Percentiles rank a stretch among this genome's conserved stretches.
Conservation (phyloP, 2,113 vertebrate genomes). For the Campylorhamphus procurvoides region DNA sequence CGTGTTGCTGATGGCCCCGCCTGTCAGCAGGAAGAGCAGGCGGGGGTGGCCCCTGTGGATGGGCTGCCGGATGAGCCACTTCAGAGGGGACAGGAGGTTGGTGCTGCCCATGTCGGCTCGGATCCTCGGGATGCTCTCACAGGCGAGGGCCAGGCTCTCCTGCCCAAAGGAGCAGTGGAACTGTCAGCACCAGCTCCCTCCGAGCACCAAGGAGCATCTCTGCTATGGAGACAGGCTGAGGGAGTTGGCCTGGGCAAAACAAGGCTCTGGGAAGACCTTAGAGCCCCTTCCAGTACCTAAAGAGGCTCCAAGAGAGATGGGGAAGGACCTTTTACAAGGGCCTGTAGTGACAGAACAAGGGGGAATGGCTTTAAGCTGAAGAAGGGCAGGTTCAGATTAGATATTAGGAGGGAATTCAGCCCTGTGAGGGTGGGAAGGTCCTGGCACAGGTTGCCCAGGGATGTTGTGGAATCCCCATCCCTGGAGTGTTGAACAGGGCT, state of each 20-base stretch:
- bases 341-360: not conserved
- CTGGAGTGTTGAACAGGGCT: not conserved
- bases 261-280: not conserved
- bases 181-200: not conserved
- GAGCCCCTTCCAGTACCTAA: not conserved
- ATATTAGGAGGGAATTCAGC: not conserved
- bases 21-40: slow-evolving; percentile 88
- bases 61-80: slow-evolving; percentile 88
- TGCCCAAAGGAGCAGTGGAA: slow-evolving; percentile 38
- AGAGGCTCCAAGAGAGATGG: not conserved
- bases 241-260: not conserved
- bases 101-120: slow-evolving; percentile 89
- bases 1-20: slow-evolving; percentile 81
- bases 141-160: slow-evolving; percentile 86
- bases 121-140: slow-evolving; percentile 83
- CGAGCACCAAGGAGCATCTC: not conserved
- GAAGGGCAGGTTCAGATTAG: not conserved
- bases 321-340: not conserved
- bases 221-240: not conserved
- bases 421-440: not conserved
- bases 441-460: not conserved
- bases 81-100: slow-evolving; percentile 86
- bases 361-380: not conserved
- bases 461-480: not conserved
- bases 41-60: slow-evolving; percentile 85